Evolutionary conservation across 2,113 vertebrate genomes (phyloP), one percentile per base, ranked within the genome.

Genomic region (Pica pica): DNA sequence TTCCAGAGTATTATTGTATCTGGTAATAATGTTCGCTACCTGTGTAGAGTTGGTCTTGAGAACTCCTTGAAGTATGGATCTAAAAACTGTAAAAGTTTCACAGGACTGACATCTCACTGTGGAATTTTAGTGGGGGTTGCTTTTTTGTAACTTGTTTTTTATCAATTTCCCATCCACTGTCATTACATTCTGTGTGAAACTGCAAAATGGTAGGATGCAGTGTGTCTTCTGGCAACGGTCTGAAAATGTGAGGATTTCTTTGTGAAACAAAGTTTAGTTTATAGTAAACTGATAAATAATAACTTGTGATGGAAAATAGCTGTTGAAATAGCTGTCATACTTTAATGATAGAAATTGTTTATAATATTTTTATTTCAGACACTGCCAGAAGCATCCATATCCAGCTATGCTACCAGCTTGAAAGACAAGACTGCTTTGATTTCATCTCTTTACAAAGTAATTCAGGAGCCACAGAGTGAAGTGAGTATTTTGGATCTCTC

Each of bases 391-490:
- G 97, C 98, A 64, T 99, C 99, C 63, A 97, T 99, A 95, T 98
- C 98, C 97, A 98, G 94, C 97, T 99, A 99, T 97, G 99, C 99
- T 56, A 95, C 97, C 88, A 98, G 98, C 91, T 97, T 99, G 94
- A 99, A 98, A 97, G 98, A 99, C 71, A 99, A 99, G 98, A 98
- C 69, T 94, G 94, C 98, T 94, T 98, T 99, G 97, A 98, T 99
- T 97, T 98, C 99, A 37, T 99, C 99, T n/a, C 98, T 99, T 79
- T 99, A 99, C 97, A 99, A 99, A 97, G 99, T 99, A 91, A 98
- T 99, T 94, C 98, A 99, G 94, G 99, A 99, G 87, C 99, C 99
- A 97, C 99, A 99, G 95, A 99, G 99, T 88, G 99, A 99, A 73
- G 99, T 99, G 98, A 90, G 99, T 97, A 77, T 71, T 86, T 89